Evolutionary conservation across 2,888 invertebrate species (phyloP).

Genomic region (Dorcus parallelipipedus): DNA sequence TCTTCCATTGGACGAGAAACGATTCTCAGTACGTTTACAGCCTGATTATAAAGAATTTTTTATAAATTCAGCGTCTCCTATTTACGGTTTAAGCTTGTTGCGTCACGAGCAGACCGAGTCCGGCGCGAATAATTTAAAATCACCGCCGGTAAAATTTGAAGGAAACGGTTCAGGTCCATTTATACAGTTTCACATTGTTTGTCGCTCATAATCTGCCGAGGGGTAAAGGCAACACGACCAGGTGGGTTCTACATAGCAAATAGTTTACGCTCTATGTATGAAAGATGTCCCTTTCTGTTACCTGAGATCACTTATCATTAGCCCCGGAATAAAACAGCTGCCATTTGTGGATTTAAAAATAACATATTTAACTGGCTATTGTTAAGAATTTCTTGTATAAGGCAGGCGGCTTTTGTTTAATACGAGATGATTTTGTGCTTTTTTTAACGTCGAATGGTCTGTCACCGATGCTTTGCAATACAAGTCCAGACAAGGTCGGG

Average conservation of each 20-base stretch:
- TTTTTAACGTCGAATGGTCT: neutral
- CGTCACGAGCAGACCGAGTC: neutral
- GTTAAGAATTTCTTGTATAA: neutral
- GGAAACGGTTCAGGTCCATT: slow-evolving; percentile 7
- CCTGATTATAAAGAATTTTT: slow-evolving; percentile 21
- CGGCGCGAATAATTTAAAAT: no score
- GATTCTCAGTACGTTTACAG: slow-evolving; percentile 19
- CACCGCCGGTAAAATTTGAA: no score
- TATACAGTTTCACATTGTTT: slow-evolving; percentile 5
- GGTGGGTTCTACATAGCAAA: slow-evolving; percentile 16
- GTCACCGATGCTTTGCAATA: neutral
- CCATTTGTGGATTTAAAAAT: neutral
- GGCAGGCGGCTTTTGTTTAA: neutral
- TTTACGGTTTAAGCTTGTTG: neutral
- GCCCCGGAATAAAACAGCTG: slow-evolving; percentile 24
- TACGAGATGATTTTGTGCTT: neutral
- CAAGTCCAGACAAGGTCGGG: slow-evolving; percentile 16
- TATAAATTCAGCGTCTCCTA: slow-evolving; percentile 2
- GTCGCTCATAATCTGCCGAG: slow-evolving; percentile 10
- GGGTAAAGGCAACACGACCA: slow-evolving; percentile 11
- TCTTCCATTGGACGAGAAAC: slow-evolving; percentile 44
- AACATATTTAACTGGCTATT: neutral
- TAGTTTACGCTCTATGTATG: slow-evolving; percentile 3
- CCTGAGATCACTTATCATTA: slow-evolving; percentile 30
- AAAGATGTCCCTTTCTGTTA: slow-evolving; percentile 22